Percentiles rank a stretch among this genome's conserved stretches.
These are phyloP conservation scores for Donacobius atricapilla DNA, from an alignment of 2,113 vertebrate genomes.

Conservation along the genomic window DNA sequence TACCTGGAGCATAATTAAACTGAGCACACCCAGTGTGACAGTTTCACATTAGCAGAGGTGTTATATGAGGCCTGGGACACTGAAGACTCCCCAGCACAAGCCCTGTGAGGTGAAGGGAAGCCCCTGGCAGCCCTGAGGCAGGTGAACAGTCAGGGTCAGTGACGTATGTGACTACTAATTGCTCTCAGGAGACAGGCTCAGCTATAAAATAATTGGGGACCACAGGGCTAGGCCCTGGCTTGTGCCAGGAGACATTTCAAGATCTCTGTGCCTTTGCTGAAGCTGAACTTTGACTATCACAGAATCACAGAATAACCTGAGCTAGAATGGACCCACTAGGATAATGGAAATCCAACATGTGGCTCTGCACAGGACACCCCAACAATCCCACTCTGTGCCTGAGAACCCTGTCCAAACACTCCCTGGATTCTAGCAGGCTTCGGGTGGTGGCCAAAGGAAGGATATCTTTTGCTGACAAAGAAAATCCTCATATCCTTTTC, in stretches of 20 bases:
- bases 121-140: neutral
- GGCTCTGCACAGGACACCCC: neutral
- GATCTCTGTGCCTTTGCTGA: neutral
- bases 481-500: neutral
- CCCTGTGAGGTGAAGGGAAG: rapidly evolving
- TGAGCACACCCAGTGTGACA: neutral
- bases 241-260: neutral
- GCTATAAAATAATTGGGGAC: neutral
- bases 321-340: neutral
- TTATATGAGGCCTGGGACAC: neutral
- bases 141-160: neutral
- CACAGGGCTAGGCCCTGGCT: neutral
- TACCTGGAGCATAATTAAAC: neutral
- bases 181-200: neutral
- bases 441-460: neutral
- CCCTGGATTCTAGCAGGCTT: neutral
- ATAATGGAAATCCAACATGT: neutral
- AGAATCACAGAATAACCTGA: neutral
- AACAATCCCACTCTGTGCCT: neutral
- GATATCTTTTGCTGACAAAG: neutral
- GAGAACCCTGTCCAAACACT: neutral
- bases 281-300: neutral
- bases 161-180: neutral
- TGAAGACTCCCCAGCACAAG: neutral
- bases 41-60: neutral